phyloP scores from a whole-genome alignment of 2,797 vertebrate genomes.

The Steatocranus sp. region DNA sequence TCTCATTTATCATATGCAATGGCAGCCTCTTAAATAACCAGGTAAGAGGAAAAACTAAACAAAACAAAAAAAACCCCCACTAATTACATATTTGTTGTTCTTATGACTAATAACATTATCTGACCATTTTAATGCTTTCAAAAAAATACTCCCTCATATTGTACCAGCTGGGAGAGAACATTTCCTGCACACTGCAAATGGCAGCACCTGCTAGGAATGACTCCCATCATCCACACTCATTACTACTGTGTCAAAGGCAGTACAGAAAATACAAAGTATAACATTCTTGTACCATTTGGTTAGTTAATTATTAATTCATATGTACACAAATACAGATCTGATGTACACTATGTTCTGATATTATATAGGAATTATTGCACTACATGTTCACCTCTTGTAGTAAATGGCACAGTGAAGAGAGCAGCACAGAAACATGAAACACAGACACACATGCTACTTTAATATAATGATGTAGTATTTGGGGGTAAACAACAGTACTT shows the following conservation, averaged over 20 bases:
- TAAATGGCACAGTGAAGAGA: constrained; percentile 33
- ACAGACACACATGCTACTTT: constrained; percentile 42
- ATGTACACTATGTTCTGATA: constrained; percentile 30
- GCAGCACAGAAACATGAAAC: constrained; percentile 40
- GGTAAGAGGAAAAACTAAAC: background rate
- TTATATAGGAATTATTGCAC: constrained; percentile 48
- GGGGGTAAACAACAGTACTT: background rate
- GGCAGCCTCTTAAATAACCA: background rate
- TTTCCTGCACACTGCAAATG: background rate
- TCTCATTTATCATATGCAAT: background rate
- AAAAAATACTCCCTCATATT: background rate
- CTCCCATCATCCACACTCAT: background rate
- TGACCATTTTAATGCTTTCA: background rate
- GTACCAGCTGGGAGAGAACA: background rate
- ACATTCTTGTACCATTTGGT: background rate
- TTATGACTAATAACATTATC: background rate
- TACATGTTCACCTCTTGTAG: constrained; percentile 20
- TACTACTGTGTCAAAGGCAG: background rate
- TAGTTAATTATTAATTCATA: background rate
- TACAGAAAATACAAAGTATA: constrained; percentile 1
- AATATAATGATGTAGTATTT: background rate
- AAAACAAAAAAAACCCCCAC: fast-evolving
- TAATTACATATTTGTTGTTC: background rate
- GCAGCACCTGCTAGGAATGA: background rate
- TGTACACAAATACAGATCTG: constrained; percentile 49